phyloP scores from a whole-genome alignment of 2,888 invertebrate species.

The Alentia gelatinosa region DNA sequence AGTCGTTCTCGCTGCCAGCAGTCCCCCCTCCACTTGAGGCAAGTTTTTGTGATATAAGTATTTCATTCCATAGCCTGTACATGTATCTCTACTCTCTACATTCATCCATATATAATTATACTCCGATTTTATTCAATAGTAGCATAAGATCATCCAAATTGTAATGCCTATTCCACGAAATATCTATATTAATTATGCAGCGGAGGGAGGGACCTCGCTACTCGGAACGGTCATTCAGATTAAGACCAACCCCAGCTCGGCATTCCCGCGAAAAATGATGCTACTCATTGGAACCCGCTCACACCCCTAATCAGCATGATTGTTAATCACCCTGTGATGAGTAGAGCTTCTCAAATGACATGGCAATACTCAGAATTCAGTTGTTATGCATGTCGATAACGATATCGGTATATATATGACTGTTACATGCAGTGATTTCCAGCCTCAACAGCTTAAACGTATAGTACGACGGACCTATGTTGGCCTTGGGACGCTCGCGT shows the following conservation, averaged over 20 bases:
- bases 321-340: background rate
- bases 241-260: conserved; percentile 29
- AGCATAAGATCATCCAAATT: too few species aligned
- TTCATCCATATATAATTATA: too few species aligned
- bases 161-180: too few species aligned
- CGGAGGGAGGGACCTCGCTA: background rate
- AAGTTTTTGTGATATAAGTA: too few species aligned
- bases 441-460: background rate
- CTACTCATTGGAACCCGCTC: conserved; percentile 18
- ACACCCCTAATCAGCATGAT: background rate
- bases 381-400: background rate
- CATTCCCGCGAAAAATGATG: conserved; percentile 38
- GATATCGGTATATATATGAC: background rate
- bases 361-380: background rate
- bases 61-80: too few species aligned
- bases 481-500: background rate
- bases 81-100: too few species aligned
- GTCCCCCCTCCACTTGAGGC: background rate
- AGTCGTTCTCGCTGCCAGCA: background rate
- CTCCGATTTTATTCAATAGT: too few species aligned
- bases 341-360: background rate
- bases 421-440: background rate
- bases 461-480: background rate
- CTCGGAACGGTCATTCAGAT: conserved; percentile 41
- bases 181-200: background rate